Evolutionary conservation across 2,113 vertebrate species (phyloP).

Genomic region (Rhabdomys dilectus): DNA sequence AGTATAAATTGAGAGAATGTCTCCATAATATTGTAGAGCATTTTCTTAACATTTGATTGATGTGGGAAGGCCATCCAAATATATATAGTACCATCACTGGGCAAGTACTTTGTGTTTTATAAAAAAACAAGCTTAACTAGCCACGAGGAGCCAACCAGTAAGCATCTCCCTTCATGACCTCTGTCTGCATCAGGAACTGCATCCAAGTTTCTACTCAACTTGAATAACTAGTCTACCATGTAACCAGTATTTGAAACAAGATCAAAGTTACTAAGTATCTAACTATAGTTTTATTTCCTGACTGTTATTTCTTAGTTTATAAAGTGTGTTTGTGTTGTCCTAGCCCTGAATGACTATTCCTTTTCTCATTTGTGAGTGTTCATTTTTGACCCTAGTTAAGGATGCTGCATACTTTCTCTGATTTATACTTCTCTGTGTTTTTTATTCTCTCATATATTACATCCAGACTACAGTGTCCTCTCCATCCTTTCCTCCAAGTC

Average conservation of each 20-base stretch:
- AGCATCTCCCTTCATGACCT: neutral
- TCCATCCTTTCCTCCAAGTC: no score
- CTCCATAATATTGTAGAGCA: neutral
- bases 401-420: neutral
- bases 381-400: conserved; percentile 21
- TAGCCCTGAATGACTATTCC: neutral
- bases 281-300: neutral
- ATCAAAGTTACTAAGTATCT: neutral
- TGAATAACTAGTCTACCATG: neutral
- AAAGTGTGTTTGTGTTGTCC: conserved; percentile 15
- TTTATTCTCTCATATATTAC: no score
- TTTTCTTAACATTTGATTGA: neutral
- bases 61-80: neutral
- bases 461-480: no score
- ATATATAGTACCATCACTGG: neutral
- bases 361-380: neutral
- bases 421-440: no score
- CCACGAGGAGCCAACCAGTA: neutral
- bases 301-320: neutral
- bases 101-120: neutral
- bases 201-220: neutral
- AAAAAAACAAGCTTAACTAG: neutral
- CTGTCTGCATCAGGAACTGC: neutral
- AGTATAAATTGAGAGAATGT: neutral
- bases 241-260: neutral